phyloP scores from a whole-genome alignment of 64 coral and sea anemone species.

The Porites australiensis region DNA sequence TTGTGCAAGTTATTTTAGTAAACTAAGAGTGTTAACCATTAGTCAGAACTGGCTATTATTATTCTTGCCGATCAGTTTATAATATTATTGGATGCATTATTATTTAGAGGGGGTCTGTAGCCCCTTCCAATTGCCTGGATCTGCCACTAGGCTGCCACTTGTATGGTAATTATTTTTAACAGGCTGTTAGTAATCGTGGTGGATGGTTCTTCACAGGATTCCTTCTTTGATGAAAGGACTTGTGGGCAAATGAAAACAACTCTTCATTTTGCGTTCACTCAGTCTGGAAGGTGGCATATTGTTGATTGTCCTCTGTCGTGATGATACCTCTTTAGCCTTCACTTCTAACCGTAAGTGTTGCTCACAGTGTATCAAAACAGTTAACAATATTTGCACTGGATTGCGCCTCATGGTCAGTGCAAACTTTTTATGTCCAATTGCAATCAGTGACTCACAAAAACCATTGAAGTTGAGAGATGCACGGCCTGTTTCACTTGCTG shows the following conservation, averaged over 20 bases:
- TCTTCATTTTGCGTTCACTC: background rate
- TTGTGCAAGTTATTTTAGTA: too few relatives aligned
- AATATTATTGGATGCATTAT: too few relatives aligned
- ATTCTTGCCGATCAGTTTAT: too few relatives aligned
- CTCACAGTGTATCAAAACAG: constrained; percentile 71
- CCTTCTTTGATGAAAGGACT: background rate
- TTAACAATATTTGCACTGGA: constrained; percentile 46
- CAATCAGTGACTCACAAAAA: constrained; percentile 58
- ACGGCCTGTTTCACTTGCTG: constrained; percentile 45
- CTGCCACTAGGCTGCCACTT: too few relatives aligned
- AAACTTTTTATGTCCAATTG: constrained; percentile 51
- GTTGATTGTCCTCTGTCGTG: background rate
- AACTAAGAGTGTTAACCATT: too few relatives aligned
- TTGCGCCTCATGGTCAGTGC: constrained; percentile 32
- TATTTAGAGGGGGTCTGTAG: too few relatives aligned
- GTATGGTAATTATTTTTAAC: too few relatives aligned
- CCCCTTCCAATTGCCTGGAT: too few relatives aligned
- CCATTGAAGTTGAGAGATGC: constrained; percentile 67
- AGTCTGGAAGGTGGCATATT: background rate
- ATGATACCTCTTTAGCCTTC: background rate
- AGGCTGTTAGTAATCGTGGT: too few relatives aligned
- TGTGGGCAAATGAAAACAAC: constrained; percentile 20
- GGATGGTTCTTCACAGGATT: background rate
- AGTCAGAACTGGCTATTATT: too few relatives aligned
- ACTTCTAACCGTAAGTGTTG: constrained; percentile 34